A percentile compares a stretch with the other conserved stretches of the same genome.
Conservation (phyloP, 2,113 vertebrate genomes). For the Oplegnathus fasciatus region DNA sequence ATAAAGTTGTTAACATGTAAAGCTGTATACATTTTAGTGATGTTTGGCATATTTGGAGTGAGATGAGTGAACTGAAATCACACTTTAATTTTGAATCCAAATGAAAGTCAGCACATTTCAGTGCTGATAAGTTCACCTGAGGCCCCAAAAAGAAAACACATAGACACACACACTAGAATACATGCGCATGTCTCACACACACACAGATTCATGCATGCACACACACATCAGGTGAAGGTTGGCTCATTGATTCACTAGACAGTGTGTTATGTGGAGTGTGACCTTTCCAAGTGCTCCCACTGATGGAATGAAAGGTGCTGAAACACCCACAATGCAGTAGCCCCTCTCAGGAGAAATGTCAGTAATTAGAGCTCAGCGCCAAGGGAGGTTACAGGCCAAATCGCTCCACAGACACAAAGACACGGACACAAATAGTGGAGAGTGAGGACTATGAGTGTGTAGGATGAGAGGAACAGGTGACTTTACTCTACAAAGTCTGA, state of each 20-base stretch:
- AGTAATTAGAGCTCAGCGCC: constrained; percentile 68
- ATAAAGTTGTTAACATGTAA: not conserved
- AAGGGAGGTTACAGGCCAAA: constrained; percentile 52
- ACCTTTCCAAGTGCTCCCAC: constrained; percentile 64
- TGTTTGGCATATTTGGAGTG: not conserved
- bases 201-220: not conserved
- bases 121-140: not conserved
- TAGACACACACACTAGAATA: not conserved
- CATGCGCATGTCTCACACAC: no score
- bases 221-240: constrained; percentile 9
- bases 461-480: constrained; percentile 9
- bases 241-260: constrained; percentile 58
- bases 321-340: constrained; percentile 51
- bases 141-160: not conserved
- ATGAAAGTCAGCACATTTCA: not conserved
- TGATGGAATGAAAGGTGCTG: constrained; percentile 71
- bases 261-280: constrained; percentile 58
- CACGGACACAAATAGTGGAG: not conserved
- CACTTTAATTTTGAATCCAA: not conserved
- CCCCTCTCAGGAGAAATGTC: constrained; percentile 71
- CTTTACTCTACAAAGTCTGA: not conserved
- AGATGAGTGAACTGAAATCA: not conserved
- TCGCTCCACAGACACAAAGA: constrained; percentile 28
- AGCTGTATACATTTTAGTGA: not conserved
- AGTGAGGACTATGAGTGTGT: not conserved